phyloP scores from a whole-genome alignment of 2,113 vertebrate species.

The Dicaeum eximium region DNA sequence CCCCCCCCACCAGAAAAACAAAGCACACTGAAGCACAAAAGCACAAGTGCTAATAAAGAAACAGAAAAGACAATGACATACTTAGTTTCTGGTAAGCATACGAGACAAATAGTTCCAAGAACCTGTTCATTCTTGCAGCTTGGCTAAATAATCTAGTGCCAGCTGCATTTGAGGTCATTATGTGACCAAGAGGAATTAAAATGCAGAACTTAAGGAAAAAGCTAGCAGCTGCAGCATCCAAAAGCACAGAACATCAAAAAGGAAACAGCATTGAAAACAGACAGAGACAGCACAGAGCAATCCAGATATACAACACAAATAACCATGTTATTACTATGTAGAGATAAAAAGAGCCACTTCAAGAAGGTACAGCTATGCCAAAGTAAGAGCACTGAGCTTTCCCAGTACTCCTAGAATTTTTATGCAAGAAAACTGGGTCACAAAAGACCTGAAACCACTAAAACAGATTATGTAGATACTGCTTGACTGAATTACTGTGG shows the following conservation, averaged over 20 bases:
- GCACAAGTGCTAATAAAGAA: not conserved
- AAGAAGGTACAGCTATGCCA: not conserved
- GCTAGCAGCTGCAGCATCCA: not conserved
- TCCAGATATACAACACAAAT: not conserved
- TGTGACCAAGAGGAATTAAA: not conserved
- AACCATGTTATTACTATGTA: not conserved
- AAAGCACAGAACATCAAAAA: not conserved
- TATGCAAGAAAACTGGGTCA: not conserved
- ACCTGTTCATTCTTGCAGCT: not conserved
- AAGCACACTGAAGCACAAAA: not conserved
- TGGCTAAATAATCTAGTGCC: not conserved
- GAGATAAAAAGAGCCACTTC: not conserved
- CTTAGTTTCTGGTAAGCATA: not conserved
- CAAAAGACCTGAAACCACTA: not conserved
- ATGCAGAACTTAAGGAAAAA: not conserved
- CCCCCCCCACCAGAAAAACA: not conserved
- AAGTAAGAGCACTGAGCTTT: not conserved
- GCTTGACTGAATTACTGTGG: not conserved
- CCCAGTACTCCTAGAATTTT: not conserved
- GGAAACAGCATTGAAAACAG: not conserved
- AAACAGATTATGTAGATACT: not conserved
- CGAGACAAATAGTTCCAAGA: not conserved
- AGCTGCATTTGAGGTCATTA: not conserved
- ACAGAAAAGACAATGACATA: not conserved
- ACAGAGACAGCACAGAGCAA: not conserved